phyloP scores from a whole-genome alignment of 2,113 vertebrate genomes.

The Furnarius figulus region DNA sequence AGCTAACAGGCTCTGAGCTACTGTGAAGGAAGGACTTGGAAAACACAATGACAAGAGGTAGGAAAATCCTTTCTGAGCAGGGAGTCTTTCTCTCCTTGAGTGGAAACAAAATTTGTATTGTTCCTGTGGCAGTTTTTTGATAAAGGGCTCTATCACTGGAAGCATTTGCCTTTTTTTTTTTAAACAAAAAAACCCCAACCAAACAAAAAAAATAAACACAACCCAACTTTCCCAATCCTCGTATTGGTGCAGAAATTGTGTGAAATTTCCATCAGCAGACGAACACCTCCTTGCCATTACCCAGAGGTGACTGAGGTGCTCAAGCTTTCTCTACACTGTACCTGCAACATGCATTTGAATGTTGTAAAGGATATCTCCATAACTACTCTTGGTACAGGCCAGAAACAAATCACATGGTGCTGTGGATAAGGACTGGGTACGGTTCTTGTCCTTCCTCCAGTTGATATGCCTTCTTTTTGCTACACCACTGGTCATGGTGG shows the following conservation, averaged over 20 bases:
- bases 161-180: not conserved
- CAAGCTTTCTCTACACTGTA: not conserved
- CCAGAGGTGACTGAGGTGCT: not conserved
- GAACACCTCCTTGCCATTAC: not conserved
- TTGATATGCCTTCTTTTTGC: conserved; percentile 67
- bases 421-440: conserved; percentile 72
- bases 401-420: conserved; percentile 59
- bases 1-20: not conserved
- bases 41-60: not conserved
- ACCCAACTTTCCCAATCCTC: not conserved
- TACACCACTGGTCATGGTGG: conserved; percentile 53
- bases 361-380: conserved; percentile 51
- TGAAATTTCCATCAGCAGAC: not conserved
- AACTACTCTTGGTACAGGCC: conserved; percentile 65
- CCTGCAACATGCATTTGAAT: conserved; percentile 63
- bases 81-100: not conserved
- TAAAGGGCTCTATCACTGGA: not conserved
- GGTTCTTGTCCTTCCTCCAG: conserved; percentile 59
- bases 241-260: not conserved
- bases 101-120: not conserved
- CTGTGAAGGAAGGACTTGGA: not conserved
- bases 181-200: too few relatives aligned
- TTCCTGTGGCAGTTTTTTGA: not conserved
- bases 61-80: not conserved
- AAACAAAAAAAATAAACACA: too few relatives aligned